Conservation (phyloP, 2,113 vertebrate genomes). For the Thermophis baileyi region DNA sequence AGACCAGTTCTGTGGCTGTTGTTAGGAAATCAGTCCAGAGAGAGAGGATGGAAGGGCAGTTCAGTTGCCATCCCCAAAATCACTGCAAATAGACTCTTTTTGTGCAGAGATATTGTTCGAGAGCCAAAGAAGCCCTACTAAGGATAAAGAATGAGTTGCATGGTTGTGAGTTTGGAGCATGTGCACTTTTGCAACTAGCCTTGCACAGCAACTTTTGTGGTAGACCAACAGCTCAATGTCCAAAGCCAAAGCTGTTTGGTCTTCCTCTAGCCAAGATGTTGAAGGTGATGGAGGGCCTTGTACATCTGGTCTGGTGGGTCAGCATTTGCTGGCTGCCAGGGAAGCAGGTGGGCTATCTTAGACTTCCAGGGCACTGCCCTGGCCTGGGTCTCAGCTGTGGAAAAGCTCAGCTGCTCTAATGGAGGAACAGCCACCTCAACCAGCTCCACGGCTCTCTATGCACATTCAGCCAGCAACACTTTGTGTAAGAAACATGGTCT, state of each 20-base stretch:
- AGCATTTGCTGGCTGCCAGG: not conserved
- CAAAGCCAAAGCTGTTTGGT: too few relatives aligned
- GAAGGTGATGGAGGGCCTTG: not conserved
- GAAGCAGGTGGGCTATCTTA: not conserved
- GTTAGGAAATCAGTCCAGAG: slow-evolving; percentile 60
- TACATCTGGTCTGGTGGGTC: accelerated
- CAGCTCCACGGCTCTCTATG: not conserved
- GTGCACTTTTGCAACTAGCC: not conserved
- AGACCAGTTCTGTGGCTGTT: slow-evolving; percentile 47
- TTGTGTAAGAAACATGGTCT: not conserved
- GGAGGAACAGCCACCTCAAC: not conserved
- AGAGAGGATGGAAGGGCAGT: not conserved
- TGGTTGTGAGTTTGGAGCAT: not conserved
- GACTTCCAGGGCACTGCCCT: accelerated
- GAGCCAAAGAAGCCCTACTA: not conserved
- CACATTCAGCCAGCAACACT: accelerated
- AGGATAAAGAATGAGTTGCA: too few relatives aligned
- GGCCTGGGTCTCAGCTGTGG: accelerated
- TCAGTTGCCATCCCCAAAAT: not conserved
- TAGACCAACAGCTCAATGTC: not conserved
- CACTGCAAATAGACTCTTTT: not conserved
- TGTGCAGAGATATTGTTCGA: not conserved
- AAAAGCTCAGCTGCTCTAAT: accelerated
- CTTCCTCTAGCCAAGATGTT: not conserved
- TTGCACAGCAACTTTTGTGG: accelerated